Percentiles rank a stretch among this genome's conserved stretches.
Conservation (phyloP, 1,140 invertebrate species). For the Xylocopa sonorina region DNA sequence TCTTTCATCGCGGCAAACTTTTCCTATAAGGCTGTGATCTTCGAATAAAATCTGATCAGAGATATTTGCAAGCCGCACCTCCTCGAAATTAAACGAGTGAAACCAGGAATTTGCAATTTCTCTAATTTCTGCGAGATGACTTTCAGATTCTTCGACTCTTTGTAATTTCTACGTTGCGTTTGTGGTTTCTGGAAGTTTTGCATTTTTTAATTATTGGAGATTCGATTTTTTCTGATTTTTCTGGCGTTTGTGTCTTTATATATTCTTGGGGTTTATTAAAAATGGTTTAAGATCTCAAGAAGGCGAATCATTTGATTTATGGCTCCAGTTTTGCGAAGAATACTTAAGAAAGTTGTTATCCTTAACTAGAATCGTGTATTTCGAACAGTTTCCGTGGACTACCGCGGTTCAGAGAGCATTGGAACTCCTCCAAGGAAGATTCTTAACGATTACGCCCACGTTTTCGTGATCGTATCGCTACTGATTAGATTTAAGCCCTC, state of each 20-base stretch:
- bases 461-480: not conserved
- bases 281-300: not conserved
- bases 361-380: not conserved
- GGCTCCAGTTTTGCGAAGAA: not conserved
- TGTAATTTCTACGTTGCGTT: too few species aligned
- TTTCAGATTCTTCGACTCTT: not conserved
- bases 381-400: not conserved
- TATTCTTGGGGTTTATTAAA: not conserved
- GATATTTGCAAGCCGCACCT: too few species aligned
- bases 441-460: not conserved
- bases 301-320: not conserved
- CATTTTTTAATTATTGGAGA: too few species aligned
- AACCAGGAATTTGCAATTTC: not conserved
- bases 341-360: not conserved
- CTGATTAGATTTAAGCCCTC: not conserved
- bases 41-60: not conserved
- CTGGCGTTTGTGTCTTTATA: too few species aligned
- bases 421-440: not conserved
- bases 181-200: too few species aligned
- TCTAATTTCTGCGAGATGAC: not conserved
- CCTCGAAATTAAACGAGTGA: too few species aligned
- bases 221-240: too few species aligned
- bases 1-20: not conserved
- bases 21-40: not conserved
- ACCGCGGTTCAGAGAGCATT: not conserved